Conservation (phyloP, 2,113 vertebrate genomes). For the Hiodon tergisus region DNA sequence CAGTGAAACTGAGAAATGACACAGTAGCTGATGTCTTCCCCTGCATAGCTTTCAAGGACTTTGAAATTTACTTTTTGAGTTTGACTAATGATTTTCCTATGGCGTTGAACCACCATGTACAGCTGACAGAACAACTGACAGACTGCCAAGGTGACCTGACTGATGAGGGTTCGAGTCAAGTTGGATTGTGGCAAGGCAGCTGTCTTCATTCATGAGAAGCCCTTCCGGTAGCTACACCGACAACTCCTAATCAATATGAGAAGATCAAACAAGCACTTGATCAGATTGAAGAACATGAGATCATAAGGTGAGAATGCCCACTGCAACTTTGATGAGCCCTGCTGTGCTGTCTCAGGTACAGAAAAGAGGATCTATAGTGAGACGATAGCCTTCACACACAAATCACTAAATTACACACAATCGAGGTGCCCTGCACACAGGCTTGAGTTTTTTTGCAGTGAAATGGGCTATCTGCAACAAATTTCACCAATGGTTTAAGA, state of each 20-base stretch:
- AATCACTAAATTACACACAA: conserved; percentile 20
- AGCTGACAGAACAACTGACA: neutral
- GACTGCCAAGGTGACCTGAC: conserved; percentile 16
- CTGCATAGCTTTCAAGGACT: conserved; percentile 30
- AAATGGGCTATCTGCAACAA: conserved; percentile 30
- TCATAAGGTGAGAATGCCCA: conserved; percentile 19
- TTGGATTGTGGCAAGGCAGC: conserved; percentile 23
- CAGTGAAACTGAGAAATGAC: conserved; percentile 30
- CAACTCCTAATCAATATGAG: conserved; percentile 20
- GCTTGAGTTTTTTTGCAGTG: conserved; percentile 17
- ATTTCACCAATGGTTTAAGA: conserved; percentile 21
- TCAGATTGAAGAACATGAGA: conserved; percentile 24
- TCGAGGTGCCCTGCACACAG: conserved; percentile 20
- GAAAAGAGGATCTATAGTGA: neutral
- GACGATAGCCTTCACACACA: conserved; percentile 25
- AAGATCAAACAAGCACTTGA: conserved; percentile 21
- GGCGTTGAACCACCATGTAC: neutral
- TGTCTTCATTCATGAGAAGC: conserved; percentile 21
- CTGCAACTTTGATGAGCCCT: too few species aligned
- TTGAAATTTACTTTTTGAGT: neutral
- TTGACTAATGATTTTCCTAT: neutral
- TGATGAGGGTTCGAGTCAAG: conserved; percentile 4
- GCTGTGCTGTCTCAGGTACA: conserved; percentile 27
- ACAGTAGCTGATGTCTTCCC: conserved; percentile 33
- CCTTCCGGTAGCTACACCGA: conserved; percentile 19